Evolutionary conservation across 2,888 invertebrate genomes (phyloP).

Genomic region (Hydriomena furcata): DNA sequence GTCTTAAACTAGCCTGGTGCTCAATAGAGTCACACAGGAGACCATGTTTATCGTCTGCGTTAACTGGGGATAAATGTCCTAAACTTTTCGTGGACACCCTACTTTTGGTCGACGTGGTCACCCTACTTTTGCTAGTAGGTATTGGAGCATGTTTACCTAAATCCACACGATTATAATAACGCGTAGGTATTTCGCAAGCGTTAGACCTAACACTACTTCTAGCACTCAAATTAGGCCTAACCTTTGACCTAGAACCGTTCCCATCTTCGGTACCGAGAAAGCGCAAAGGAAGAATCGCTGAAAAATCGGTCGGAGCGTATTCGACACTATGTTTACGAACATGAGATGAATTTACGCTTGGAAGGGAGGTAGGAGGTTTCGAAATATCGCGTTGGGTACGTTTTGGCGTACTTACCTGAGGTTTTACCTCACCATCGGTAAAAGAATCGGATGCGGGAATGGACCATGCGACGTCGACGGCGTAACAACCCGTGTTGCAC

Average conservation of each 20-base stretch:
- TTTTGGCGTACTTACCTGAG: neutral
- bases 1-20: neutral
- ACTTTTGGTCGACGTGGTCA: no score
- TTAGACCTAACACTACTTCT: neutral
- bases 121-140: no score
- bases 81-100: no score
- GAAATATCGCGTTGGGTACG: neutral
- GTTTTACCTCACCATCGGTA: neutral
- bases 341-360: neutral
- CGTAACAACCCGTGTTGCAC: neutral
- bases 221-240: neutral
- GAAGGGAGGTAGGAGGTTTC: no score
- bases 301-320: neutral
- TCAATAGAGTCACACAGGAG: no score
- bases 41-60: no score
- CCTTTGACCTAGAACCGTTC: neutral
- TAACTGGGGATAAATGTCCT: no score
- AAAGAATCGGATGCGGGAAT: neutral
- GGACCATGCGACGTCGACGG: neutral
- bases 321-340: neutral
- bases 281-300: neutral
- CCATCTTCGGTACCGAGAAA: neutral
- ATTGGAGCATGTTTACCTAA: no score
- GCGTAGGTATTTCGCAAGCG: neutral
- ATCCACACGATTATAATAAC: neutral